These are phyloP conservation scores for Porphyrio hochstetteri DNA, from an alignment of 2,113 vertebrate genomes.

Conservation along the genomic window DNA sequence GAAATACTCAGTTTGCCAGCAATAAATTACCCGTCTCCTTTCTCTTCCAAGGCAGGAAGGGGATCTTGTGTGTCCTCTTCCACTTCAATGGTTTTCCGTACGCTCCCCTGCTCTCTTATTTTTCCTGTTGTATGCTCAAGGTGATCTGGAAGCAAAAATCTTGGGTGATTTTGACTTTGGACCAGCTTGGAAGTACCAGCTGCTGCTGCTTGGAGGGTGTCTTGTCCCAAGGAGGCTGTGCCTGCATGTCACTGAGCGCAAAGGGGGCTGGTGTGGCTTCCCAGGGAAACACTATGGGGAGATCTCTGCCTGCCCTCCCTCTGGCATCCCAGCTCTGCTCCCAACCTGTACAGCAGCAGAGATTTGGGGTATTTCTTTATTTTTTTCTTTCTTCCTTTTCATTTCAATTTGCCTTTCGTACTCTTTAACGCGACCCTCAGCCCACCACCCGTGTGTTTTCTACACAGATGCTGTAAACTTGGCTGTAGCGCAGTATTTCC, in stretches of 20 bases:
- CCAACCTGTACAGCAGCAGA: slow-evolving; percentile 68
- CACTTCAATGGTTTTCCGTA: background rate
- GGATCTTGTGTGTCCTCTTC: background rate
- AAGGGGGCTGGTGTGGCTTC: background rate
- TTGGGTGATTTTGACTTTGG: background rate
- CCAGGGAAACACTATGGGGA: background rate
- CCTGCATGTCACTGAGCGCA: background rate
- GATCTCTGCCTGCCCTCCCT: background rate
- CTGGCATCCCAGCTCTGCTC: background rate
- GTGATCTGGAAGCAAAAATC: background rate
- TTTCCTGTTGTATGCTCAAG: background rate
- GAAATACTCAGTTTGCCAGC: background rate
- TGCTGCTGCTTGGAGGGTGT: background rate
- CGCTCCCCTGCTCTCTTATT: rapidly evolving
- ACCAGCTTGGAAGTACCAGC: background rate
- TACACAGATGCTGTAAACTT: slow-evolving; percentile 79
- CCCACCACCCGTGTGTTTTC: slow-evolving; percentile 68
- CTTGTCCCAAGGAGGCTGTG: background rate
- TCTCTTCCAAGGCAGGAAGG: background rate
- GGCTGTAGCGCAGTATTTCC: slow-evolving; percentile 82
- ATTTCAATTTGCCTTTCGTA: slow-evolving; percentile 70
- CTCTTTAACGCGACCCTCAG: slow-evolving; percentile 67
- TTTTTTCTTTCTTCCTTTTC: background rate
- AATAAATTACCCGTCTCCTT: background rate
- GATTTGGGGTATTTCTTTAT: background rate